Percentiles rank a stretch among this genome's conserved stretches.
phyloP scores from a whole-genome alignment of 2,113 vertebrate genomes.

The Sinocyclocheilus maitianheensis region DNA sequence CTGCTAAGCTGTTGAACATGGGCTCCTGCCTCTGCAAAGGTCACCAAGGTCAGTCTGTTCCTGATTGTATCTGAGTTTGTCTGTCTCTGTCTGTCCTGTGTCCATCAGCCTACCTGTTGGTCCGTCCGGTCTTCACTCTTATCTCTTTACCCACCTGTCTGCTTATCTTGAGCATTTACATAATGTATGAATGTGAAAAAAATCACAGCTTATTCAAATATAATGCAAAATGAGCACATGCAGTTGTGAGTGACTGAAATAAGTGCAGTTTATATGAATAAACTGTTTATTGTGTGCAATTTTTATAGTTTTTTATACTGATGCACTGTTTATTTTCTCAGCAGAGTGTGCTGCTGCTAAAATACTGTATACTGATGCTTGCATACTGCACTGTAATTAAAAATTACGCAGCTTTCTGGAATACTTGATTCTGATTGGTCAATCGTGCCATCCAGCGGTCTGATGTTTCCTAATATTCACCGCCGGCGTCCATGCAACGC shows the following conservation, averaged over 20 bases:
- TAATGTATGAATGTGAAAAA: background rate
- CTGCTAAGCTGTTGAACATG: slow-evolving; percentile 69
- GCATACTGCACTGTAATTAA: background rate
- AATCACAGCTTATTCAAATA: background rate
- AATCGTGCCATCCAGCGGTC: background rate
- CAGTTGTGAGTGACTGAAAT: background rate
- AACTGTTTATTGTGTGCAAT: background rate
- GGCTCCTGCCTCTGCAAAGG: slow-evolving; percentile 80
- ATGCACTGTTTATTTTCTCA: background rate
- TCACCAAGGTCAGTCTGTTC: slow-evolving; percentile 79
- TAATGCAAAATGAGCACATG: background rate
- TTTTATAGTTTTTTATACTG: background rate
- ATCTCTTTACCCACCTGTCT: background rate
- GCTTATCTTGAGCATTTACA: background rate
- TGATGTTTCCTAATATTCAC: background rate
- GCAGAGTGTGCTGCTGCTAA: background rate
- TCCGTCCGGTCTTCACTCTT: background rate
- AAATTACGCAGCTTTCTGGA: background rate
- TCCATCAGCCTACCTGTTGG: slow-evolving; percentile 26
- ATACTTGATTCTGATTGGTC: slow-evolving; percentile 9
- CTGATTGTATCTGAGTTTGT: slow-evolving; percentile 54
- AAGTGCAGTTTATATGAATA: background rate
- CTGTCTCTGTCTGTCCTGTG: background rate
- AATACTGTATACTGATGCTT: background rate
- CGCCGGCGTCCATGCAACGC: background rate